Evolutionary conservation across 2,888 invertebrate genomes (phyloP), one percentile per base, ranked within the genome.

Genomic region (Scaptodrosophila latifasciaeformis): DNA sequence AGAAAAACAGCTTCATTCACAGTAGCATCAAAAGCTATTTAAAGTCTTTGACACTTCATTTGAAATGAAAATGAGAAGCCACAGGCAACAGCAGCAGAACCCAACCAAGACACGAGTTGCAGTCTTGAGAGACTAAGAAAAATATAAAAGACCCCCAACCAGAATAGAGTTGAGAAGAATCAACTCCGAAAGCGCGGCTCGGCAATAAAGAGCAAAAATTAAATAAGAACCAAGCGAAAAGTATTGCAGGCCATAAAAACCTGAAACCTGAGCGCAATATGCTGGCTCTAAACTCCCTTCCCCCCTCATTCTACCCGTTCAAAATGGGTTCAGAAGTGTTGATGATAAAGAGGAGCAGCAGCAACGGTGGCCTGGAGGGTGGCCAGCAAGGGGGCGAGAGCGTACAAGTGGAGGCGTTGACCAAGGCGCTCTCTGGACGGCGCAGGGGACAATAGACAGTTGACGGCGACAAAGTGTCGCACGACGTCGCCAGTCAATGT

Each of bases 41-140:
- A 79, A 76, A 81, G 72, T 77, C 77, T 77, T 77, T 77, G 77
- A 77, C 77, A 81, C 77, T 81, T 77, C 79, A 77, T 79, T 77
- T 77, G 76, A 72, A 81, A 78, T 71, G 78, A 75, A 76, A 81
- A 75, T 70, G 69, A 70, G 78, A 74, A 69, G 62, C 57, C 43
- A 54, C 51, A 54, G 39, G 24, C 40, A 54, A 47, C 45, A 30
- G n/a, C n/a, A n/a, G n/a, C n/a, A n/a, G n/a, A n/a, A 29, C 10
- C 27, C 24, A 43, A 29, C 15, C 24, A 2, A 43, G 27, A 43
- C 24, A 29, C 12, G 24, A 24, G 24, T 24, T 7, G 77, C 13
- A 4, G 45, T 44, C 45, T 7, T 12, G 47, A 49, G 15, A 48
- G 63, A 40, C 39, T 49, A 51, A 52, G 46, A 12, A 43, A 43